Conservation (phyloP, 2,888 invertebrate genomes). For the Nemoura dubitans region DNA sequence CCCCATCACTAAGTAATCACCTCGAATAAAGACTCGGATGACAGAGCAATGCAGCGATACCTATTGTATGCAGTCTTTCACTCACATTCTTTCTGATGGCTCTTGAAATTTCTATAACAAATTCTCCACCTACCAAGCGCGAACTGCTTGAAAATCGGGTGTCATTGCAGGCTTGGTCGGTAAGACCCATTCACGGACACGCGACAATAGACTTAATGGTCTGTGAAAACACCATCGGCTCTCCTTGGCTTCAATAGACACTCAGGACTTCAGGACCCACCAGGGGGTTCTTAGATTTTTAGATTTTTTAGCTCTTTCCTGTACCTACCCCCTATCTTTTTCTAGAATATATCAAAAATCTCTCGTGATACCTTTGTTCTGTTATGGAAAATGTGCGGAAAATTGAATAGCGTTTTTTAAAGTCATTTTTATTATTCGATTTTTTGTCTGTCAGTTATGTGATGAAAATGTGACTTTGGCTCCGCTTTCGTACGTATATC, state of each 20-base stretch:
- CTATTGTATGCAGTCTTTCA: no score
- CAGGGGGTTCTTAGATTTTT: neutral
- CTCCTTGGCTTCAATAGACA: neutral
- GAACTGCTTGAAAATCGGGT: no score
- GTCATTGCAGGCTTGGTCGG: no score
- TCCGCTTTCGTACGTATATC: neutral
- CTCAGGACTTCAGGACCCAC: neutral
- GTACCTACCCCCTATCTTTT: neutral
- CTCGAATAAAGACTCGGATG: no score
- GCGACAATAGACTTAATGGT: neutral
- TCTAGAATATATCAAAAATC: neutral
- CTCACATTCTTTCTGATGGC: no score
- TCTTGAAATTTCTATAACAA: no score
- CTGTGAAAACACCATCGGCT: neutral
- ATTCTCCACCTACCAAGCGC: no score
- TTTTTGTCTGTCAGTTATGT: neutral
- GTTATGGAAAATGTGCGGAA: neutral
- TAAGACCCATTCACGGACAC: neutral
- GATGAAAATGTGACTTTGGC: neutral
- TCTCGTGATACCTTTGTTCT: neutral
- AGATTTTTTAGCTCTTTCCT: neutral
- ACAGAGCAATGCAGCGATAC: no score
- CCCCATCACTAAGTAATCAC: no score
- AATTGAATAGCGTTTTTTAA: neutral
- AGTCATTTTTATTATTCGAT: neutral